phyloP scores from a whole-genome alignment of 2,888 invertebrate genomes.

The Meloe dianella region DNA sequence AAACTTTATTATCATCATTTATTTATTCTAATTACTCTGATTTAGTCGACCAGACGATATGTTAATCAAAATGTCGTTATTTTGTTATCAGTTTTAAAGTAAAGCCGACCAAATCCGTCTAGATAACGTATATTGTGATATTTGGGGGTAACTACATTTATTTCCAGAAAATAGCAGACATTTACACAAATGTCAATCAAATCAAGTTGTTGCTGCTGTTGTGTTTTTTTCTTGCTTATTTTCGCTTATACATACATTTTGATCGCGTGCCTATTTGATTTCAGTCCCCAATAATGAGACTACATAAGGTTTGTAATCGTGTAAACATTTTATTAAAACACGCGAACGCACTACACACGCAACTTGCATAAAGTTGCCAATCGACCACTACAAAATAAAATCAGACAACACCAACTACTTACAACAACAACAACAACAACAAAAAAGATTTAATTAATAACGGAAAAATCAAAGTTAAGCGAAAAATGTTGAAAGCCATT shows the following conservation, averaged over 20 bases:
- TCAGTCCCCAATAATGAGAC: conserved; percentile 37
- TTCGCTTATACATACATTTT: conserved; percentile 46
- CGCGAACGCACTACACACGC: conserved; percentile 57
- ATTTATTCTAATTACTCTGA: neutral
- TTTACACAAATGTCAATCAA: conserved; percentile 58
- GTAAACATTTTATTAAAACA: conserved; percentile 44
- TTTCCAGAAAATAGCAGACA: conserved; percentile 51
- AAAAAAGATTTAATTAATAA: conserved; percentile 51
- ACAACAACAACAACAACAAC: neutral
- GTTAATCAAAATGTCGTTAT: too few relatives aligned
- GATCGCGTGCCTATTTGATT: conserved; percentile 55
- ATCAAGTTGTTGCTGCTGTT: too few relatives aligned
- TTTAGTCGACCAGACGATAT: too few relatives aligned
- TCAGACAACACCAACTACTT: neutral
- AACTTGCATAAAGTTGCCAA: conserved; percentile 56
- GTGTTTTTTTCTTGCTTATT: conserved; percentile 42
- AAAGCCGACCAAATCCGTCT: too few relatives aligned
- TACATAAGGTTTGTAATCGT: conserved; percentile 52
- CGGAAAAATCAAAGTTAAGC: conserved; percentile 45
- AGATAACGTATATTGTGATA: conserved; percentile 12
- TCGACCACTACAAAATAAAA: conserved; percentile 43
- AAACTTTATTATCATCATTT: too few relatives aligned
- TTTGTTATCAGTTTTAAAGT: too few relatives aligned
- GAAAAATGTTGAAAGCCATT: conserved; percentile 55
- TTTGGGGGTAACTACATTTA: conserved; percentile 46